These are phyloP conservation scores for Hemibagrus wyckioides DNA, from an alignment of 2,113 vertebrate genomes.

Conservation along the genomic window DNA sequence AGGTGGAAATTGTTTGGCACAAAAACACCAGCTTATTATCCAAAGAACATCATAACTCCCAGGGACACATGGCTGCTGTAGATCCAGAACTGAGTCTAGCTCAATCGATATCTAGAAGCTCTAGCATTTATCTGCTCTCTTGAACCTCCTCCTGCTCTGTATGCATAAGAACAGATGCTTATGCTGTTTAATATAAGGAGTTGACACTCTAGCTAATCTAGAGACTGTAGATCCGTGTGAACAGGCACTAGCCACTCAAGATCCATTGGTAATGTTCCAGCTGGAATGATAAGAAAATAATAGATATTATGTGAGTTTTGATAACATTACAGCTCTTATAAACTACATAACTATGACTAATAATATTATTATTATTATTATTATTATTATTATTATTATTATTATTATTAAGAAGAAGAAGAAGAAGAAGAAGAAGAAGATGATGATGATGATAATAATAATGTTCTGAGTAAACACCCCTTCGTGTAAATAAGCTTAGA, in stretches of 20 bases:
- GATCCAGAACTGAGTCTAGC: not conserved
- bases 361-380: no score
- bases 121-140: not conserved
- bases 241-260: not conserved
- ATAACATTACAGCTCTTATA: not conserved
- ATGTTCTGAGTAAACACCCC: not conserved
- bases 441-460: not conserved
- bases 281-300: not conserved
- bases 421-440: not conserved
- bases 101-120: not conserved
- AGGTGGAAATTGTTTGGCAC: not conserved
- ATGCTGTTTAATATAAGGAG: not conserved
- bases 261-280: not conserved
- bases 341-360: not conserved
- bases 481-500: conserved; percentile 18
- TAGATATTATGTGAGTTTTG: not conserved
- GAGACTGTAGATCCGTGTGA: not conserved
- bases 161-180: not conserved
- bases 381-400: no score
- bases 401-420: not conserved
- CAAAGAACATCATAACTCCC: not conserved
- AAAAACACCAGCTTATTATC: not conserved
- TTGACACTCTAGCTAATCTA: not conserved
- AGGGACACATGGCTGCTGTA: not conserved
- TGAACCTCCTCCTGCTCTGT: not conserved